A percentile compares a stretch with the other conserved stretches of the same genome.
Evolutionary conservation across 2,113 vertebrate genomes (phyloP).

Genomic region (Chiloscyllium plagiosum): DNA sequence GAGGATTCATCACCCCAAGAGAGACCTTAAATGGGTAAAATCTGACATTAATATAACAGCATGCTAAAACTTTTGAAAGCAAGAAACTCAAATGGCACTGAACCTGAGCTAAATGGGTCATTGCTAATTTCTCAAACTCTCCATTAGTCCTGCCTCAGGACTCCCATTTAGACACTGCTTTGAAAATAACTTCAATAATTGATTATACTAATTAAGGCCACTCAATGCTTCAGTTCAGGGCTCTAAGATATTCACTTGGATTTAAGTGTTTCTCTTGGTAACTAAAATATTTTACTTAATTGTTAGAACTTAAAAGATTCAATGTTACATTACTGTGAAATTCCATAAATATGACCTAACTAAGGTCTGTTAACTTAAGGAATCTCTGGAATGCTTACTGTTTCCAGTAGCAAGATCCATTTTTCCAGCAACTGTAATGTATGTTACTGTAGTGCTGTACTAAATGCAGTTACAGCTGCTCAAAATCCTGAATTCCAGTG

Average conservation of each 20-base stretch:
- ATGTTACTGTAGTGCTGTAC: neutral
- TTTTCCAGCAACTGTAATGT: constrained; percentile 29
- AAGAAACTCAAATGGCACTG: neutral
- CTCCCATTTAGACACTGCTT: neutral
- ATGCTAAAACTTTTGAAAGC: neutral
- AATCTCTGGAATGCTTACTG: constrained; percentile 29
- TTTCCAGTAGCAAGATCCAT: constrained; percentile 34
- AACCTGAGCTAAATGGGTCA: neutral
- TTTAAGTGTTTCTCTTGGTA: neutral
- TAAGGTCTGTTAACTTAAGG: constrained; percentile 29
- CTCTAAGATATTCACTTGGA: neutral
- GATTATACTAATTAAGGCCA: neutral
- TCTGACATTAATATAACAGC: neutral
- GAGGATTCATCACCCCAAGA: neutral
- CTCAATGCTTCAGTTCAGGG: no score
- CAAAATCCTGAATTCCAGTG: constrained; percentile 25
- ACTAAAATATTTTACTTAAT: constrained; percentile 18
- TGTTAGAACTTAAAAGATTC: constrained; percentile 14
- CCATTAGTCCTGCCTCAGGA: neutral
- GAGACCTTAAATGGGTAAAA: constrained; percentile 17
- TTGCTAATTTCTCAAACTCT: neutral
- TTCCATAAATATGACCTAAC: constrained; percentile 33
- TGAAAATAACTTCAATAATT: neutral
- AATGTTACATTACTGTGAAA: constrained; percentile 34
- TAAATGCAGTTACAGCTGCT: constrained; percentile 12